Base-by-base conservation (phyloP, 2,797 vertebrate species). In the Pteronotus mesoamericanus region DNA sequence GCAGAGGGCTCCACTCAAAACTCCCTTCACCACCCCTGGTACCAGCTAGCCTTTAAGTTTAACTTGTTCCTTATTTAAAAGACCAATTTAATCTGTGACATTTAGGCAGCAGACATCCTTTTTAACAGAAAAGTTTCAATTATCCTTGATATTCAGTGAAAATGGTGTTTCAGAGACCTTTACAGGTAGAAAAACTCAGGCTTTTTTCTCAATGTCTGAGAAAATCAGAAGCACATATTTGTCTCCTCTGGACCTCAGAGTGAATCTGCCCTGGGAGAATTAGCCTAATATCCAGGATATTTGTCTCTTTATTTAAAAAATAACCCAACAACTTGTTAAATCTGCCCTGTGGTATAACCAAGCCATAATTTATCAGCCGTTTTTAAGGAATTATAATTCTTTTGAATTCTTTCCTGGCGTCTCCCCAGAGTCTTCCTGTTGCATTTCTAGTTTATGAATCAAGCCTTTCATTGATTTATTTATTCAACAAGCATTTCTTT, bases 381-480 rank as follows among this genome's bases (percentile, higher is more conserved):
- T 88, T 94, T 85, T 83, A 83, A 95, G 57, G 66, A 59, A 92
- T 59, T 68, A 19, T 53, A 89, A 61, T 92, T 92, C 68, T 48
- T 82, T 95, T 87, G 80, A 66, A 69, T 29, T 66, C 59, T 85
- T 88, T 89, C 68, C 83, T 96, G 53, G 83, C 84, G 89, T 48
- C 22, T 29, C 34, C 51, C 46, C 69, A 29, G n/a, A 92, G 83
- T 75, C 88, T 66, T 84, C 57, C 21, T 55, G 71, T 91, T 84
- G 21, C 10, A 68, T 80, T 82, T 84, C 77, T 78, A 92, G 37
- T 53, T 90, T 75, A 57, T 96, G 96, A 96, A 97, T 92, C 64
- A 89, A 86, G 79, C 26, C 95, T 96, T 95, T 96, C 84, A 93
- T 83, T 91, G 87, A 86, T 69, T 88, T 87, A 78, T 89, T 91